Base-by-base conservation (phyloP, 2,797 vertebrate species). In the Lepilemur septentrionalis region DNA sequence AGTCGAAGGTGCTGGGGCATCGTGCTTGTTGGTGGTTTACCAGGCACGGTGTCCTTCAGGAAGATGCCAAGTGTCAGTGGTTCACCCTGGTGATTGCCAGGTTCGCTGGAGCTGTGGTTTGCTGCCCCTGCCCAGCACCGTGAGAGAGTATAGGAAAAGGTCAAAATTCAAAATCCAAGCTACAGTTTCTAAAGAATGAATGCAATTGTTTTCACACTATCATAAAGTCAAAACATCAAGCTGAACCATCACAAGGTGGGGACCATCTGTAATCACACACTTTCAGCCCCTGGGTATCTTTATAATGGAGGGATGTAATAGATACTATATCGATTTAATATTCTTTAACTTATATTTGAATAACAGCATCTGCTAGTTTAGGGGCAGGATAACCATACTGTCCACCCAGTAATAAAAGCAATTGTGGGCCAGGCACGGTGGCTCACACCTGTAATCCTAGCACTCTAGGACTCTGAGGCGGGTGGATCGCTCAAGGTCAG, bases 311-410 rank as follows among this genome's bases (percentile, higher is more conserved):
- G 25, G 17, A 50, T 35, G 11, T n/a, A 76, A 91, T 20, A 82
- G 30, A 85, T 75, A 30, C 18, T 17, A 43, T 18, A 35, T 30
- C 17, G 10, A 79, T 69, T 78, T 78, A 43, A 59, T 61, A 82
- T 82, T 91, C 41, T 89, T 92, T 73, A 92, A 25, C 5, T 85
- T 50, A 48, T 61, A 79, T 81, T 59, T 76, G 28, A 82, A 95
- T 79, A 95, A 73, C 17, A 7, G 43, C 22, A 78, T 72, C 28
- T 93, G 48, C 25, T 86, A 89, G 70, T 91, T 88, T 69, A 78
- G 9, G 32, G 48, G 92, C 15, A 92, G 4, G 25, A 22, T 32
- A 96, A 73, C 14, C 11, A 13, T 30, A 22, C 30, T 91, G 63
- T 89, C 38, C 48, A 55, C 30, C 35, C 23, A 50, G 46, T 38